Evolutionary conservation across 2,797 vertebrate species (phyloP), one percentile per base, ranked within the genome.

Genomic region (Rhinophrynus dorsalis): DNA sequence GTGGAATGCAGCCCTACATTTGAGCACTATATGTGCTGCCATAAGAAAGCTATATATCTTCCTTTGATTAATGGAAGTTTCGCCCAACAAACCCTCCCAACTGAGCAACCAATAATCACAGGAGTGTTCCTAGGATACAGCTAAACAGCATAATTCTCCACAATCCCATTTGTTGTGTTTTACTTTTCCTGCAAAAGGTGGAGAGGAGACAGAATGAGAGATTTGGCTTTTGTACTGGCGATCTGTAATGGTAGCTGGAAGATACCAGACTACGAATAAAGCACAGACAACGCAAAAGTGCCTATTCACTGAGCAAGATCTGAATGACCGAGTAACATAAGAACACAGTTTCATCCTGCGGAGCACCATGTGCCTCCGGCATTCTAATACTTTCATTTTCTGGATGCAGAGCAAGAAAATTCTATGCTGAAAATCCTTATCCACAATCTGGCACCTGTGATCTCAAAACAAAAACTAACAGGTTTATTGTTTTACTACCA

Each of bases 231-330:
- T 42, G n/a, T 42, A 5, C 6, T 42, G 44, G 44, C n/a, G n/a
- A n/a, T n/a, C n/a, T n/a, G n/a, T n/a, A n/a, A n/a, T n/a, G n/a
- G n/a, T n/a, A n/a, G n/a, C n/a, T n/a, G n/a, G n/a, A n/a, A n/a
- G n/a, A n/a, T n/a, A n/a, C n/a, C n/a, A n/a, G n/a, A n/a, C n/a
- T n/a, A n/a, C n/a, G n/a, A n/a, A n/a, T n/a, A n/a, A n/a, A n/a
- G n/a, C n/a, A n/a, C n/a, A n/a, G n/a, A n/a, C 64, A 67, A 68
- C 51, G 24, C 48, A 42, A 59, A 52, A 59, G 54, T 60, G 55
- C 40, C 66, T 60, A 47, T 38, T 30, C 56, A 23, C 38, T 50
- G 55, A 51, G 51, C 33, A 60, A 26, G 24, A 38, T 52, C 24
- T 51, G 56, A 68, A 52, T 59, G 24, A 59, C 55, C 45, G 60